Percentiles rank a stretch among this genome's conserved stretches.
These are phyloP conservation scores for Lydus trimaculatus DNA, from an alignment of 2,888 invertebrate species.

Conservation along the genomic window DNA sequence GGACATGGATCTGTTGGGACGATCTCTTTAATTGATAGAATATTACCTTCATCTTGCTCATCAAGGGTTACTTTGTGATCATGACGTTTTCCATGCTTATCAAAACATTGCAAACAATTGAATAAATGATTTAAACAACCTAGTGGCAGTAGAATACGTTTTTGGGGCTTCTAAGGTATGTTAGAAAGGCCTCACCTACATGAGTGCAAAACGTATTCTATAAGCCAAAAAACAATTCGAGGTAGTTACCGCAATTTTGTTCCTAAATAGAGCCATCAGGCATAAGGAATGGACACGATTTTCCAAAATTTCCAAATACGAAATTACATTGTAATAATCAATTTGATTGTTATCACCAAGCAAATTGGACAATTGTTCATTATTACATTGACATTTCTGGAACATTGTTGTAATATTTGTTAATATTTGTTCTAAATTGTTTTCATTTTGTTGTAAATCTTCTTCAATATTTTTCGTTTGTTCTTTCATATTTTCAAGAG, in stretches of 20 bases:
- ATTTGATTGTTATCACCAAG: constrained; percentile 75
- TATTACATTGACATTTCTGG: constrained; percentile 75
- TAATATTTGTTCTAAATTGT: constrained; percentile 56
- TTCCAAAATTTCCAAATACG: constrained; percentile 84
- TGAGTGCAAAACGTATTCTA: no score
- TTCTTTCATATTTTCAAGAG: constrained; percentile 52
- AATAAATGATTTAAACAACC: no score
- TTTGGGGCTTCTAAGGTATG: no score
- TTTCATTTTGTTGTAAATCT: constrained; percentile 49
- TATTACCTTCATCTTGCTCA: constrained; percentile 47
- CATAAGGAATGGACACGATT: constrained; percentile 74
- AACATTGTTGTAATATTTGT: constrained; percentile 64
- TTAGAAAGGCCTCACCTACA: no score
- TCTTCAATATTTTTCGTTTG: constrained; percentile 29
- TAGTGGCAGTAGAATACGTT: no score
- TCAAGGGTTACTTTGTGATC: constrained; percentile 55
- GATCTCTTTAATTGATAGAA: constrained; percentile 53
- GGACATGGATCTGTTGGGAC: constrained; percentile 63
- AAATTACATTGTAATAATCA: constrained; percentile 77
- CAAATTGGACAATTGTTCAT: constrained; percentile 74
- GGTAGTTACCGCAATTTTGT: constrained; percentile 40
- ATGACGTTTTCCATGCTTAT: constrained; percentile 46
- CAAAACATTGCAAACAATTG: no score
- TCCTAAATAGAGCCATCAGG: constrained; percentile 61
- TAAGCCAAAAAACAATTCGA: no score